Conservation (phyloP, 2,888 invertebrate species). For the Eristalis intricaria region DNA sequence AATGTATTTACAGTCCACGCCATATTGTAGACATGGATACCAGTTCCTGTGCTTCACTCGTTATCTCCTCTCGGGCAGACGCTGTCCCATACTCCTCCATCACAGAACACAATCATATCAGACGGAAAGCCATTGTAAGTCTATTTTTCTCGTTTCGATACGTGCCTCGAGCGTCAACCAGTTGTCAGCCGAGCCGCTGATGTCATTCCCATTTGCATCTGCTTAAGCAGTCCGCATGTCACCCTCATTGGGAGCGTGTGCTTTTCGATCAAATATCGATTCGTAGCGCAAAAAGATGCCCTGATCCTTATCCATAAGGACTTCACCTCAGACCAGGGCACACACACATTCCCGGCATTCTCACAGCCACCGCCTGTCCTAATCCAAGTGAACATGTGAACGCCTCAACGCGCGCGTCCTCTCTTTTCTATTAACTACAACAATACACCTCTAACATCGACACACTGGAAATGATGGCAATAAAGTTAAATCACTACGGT, state of each 20-base stretch:
- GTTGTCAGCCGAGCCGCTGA: background rate
- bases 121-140: background rate
- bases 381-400: background rate
- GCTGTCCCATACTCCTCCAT: background rate
- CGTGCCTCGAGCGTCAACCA: background rate
- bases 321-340: too few relatives aligned
- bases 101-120: background rate
- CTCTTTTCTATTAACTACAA: slow-evolving; percentile 48
- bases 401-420: background rate
- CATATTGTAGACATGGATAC: too few relatives aligned
- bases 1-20: too few relatives aligned
- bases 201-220: background rate
- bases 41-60: too few relatives aligned
- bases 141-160: background rate
- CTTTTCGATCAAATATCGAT: background rate
- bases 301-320: background rate
- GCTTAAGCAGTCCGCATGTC: background rate
- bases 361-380: background rate
- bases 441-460: slow-evolving; percentile 30
- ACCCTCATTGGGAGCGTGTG: background rate
- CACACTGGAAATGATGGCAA: slow-evolving; percentile 51
- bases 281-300: background rate
- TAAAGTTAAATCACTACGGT: slow-evolving; percentile 54
- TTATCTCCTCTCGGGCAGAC: background rate
- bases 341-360: background rate